A percentile compares a stretch with the other conserved stretches of the same genome.
These are phyloP conservation scores for Camponotus pennsylvanicus DNA, from an alignment of 1,140 invertebrate species.

Conservation along the genomic window DNA sequence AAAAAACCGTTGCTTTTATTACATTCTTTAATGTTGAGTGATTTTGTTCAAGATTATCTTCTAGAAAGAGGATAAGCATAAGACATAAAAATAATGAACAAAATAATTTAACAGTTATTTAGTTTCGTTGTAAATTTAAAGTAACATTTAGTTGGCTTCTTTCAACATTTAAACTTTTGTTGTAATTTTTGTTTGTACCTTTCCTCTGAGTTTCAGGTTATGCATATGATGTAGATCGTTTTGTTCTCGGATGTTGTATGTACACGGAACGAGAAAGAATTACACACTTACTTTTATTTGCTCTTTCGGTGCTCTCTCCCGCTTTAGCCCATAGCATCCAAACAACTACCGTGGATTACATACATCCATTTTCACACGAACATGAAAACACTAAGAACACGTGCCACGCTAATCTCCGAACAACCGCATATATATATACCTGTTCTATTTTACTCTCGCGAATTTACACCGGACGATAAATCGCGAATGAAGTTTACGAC, in stretches of 20 bases:
- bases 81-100: not conserved
- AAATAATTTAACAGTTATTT: conserved; percentile 21
- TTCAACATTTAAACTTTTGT: not conserved
- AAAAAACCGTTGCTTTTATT: not conserved
- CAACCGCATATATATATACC: too few species aligned
- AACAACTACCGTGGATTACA: conserved; percentile 29
- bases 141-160: conserved; percentile 5
- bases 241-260: conserved; percentile 25
- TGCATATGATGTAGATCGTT: not conserved
- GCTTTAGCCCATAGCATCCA: conserved; percentile 11
- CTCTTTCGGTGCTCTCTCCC: not conserved
- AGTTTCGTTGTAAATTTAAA: conserved; percentile 25
- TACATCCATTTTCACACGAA: conserved; percentile 37
- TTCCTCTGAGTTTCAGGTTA: not conserved
- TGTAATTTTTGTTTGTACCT: not conserved
- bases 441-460: conserved; percentile 9
- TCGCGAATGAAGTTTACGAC: not conserved
- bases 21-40: not conserved
- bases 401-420: not conserved
- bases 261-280: not conserved
- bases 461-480: not conserved
- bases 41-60: conserved; percentile 1
- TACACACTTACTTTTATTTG: conserved; percentile 18
- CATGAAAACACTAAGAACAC: conserved; percentile 13
- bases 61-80: not conserved